Evolutionary conservation across 2,113 vertebrate species (phyloP), one percentile per base, ranked within the genome.

Genomic region (Psettodes erumei): DNA sequence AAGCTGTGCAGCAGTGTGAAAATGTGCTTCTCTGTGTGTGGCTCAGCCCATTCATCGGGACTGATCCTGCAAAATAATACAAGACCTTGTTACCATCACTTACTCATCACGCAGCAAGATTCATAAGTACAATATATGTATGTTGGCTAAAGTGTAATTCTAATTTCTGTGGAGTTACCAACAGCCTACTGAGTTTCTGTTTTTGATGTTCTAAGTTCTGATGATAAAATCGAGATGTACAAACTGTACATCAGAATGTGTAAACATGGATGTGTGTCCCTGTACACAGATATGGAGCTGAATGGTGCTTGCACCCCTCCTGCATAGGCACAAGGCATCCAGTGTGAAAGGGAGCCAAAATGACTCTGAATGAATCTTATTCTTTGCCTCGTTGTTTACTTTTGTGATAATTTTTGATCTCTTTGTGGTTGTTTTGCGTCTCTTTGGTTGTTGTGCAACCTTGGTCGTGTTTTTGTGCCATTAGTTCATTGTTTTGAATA

Each of bases 1-100:
- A 97, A 95, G 81, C 96, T 96, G 79, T 97, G 95, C 30, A 95
- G 82, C 50, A 97, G 82, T 1, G 95, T 96, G 42, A 96, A 96
- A 38, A 77, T 88, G 40, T 94, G 94, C 28, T 94, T 87, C 13
- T 96, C 95, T 0, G 72, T 84, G 61, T 94, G 90, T 0, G 95
- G 94, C 50, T 95, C 94, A 0, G 89, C 86, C 96, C 96, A 97
- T 69, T 97, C 96, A 37, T 81, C 86, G 3, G 96, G 96, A 79
- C 96, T 98, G 81, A 98, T 91, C 70, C 96, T 98, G 81, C n/a
- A 23, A 1, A 1, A 33, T 15, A 47, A 70, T 0, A 23, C 21
- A 62, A 21, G 42, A 4, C 27, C 42, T 59, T 28, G 69, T 27
- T 43, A 58, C 7, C 40, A 25, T 13, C 25, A 37, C 35, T 5